Percentiles rank a stretch among this genome's conserved stretches.
phyloP scores from a whole-genome alignment of 2,888 invertebrate genomes.

The Dryobota labecula region DNA sequence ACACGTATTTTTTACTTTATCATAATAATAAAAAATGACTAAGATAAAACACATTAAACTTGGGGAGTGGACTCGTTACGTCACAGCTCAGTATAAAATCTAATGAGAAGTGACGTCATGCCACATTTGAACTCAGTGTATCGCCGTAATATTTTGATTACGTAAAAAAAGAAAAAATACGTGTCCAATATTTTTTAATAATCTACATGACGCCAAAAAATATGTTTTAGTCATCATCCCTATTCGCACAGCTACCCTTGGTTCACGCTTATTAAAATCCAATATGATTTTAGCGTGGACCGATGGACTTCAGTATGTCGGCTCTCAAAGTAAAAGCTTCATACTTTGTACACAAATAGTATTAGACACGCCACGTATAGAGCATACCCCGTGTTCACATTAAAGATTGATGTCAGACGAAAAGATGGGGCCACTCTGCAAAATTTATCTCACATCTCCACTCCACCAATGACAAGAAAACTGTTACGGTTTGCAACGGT shows the following conservation, averaged over 20 bases:
- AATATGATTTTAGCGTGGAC: conserved; percentile 62
- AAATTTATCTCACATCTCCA: conserved; percentile 90
- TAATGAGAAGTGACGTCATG: no score
- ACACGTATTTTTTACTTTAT: no score
- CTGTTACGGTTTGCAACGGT: conserved; percentile 91
- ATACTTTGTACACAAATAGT: conserved; percentile 83
- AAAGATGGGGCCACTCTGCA: conserved; percentile 91
- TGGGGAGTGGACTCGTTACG: no score
- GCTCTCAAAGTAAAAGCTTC: conserved; percentile 76
- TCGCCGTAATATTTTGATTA: no score
- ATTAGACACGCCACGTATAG: conserved; percentile 88
- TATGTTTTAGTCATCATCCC: no score
- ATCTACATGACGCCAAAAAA: no score
- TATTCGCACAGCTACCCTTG: conserved; percentile 35
- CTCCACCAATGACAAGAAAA: conserved; percentile 90
- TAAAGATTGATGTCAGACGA: conserved; percentile 90
- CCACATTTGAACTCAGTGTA: no score
- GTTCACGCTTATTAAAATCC: conserved; percentile 59
- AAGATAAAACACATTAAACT: no score
- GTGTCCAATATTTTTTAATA: no score
- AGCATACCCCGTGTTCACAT: conserved; percentile 87
- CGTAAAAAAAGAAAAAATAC: no score
- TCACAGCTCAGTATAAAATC: no score
- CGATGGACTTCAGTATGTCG: conserved; percentile 60
- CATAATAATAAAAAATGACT: no score